Base-by-base conservation (phyloP, 2,113 vertebrate genomes). In the Lampris incognitus region DNA sequence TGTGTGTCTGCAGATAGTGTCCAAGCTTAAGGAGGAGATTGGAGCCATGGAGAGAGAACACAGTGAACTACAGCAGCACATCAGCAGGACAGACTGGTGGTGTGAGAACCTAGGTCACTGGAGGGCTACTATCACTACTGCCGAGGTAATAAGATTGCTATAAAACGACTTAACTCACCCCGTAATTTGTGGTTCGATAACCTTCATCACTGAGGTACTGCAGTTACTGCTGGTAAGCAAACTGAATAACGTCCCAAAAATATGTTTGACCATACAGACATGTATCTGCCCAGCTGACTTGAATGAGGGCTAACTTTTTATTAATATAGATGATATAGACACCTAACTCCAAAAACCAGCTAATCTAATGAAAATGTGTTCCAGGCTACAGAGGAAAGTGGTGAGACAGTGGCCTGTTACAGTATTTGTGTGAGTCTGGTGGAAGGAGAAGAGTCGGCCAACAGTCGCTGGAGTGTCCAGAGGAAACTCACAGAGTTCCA, bases 401-500 rank as follows among this genome's bases (percentile, higher is more conserved):
- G 98, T 1, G 98, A 99, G 82, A 97, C 97, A 56, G 96, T 97
- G 89, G 95, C 98, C 40, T 95, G 91, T 87, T 99, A 99, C 85
- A 96, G 93, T 41, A 95, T 99, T 71, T 93, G 87, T 60, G 96
- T 99, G 11, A 96, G 93, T 86, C 94, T 99, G 82, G 91, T 91
- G 49, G 97, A 97, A 76, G 95, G 92, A 65, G 95, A 95, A 56
- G 95, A 97, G 78, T 84, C 90, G 1, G 89, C 94, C 84, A 95
- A 92, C 68, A 98, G 95, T 88, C 95, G 91, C 88, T 99, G 98
- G 98, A 96, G 89, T 0, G 97, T 99, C 75, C 94, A 94, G 71
- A 96, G 98, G 90, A 98, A 96, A 85, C 97, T 99, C 78, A 97
- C 92, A 3, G 98, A 99, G 81, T 99, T 99, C 91, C 98, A 99